A percentile compares a stretch with the other conserved stretches of the same genome.
Evolutionary conservation across 2,797 vertebrate species (phyloP).

Genomic region (Phylloscopus collybita): DNA sequence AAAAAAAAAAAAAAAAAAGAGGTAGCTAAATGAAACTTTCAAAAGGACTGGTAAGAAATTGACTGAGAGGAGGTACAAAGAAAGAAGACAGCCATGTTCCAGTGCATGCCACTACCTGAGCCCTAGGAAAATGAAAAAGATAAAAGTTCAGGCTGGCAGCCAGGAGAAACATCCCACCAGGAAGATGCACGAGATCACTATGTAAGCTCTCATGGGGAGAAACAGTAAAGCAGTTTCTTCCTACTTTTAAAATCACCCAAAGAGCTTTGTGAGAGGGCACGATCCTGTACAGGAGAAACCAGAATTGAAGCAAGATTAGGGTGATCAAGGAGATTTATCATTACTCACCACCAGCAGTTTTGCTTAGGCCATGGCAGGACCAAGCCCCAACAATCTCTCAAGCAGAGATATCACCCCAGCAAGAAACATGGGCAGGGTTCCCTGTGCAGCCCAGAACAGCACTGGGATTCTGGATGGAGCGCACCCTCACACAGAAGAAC

Average conservation of each 20-base stretch:
- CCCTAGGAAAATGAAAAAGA: not conserved
- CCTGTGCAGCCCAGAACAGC: not conserved
- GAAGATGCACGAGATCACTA: not conserved
- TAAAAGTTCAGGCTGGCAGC: not conserved
- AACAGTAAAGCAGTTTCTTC: not conserved
- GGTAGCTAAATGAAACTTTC: not conserved
- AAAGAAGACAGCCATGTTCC: not conserved
- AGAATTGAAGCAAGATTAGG: not conserved
- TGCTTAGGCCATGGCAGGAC: not conserved
- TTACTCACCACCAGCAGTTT: not conserved
- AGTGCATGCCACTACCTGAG: not conserved
- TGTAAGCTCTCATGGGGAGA: rapidly evolving
- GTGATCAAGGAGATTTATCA: not conserved
- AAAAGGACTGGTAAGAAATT: not conserved
- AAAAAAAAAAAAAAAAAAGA: not conserved
- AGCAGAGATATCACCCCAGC: not conserved
- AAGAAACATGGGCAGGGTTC: rapidly evolving
- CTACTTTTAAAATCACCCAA: not conserved
- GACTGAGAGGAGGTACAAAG: not conserved
- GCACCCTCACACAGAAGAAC: rapidly evolving
- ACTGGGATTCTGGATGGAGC: not conserved
- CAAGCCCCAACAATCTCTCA: not conserved
- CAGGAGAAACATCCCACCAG: not conserved
- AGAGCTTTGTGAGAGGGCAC: not conserved
- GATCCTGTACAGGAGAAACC: not conserved